Evolutionary conservation across 2,113 vertebrate genomes (phyloP).

Genomic region (Ardeotis arabs): DNA sequence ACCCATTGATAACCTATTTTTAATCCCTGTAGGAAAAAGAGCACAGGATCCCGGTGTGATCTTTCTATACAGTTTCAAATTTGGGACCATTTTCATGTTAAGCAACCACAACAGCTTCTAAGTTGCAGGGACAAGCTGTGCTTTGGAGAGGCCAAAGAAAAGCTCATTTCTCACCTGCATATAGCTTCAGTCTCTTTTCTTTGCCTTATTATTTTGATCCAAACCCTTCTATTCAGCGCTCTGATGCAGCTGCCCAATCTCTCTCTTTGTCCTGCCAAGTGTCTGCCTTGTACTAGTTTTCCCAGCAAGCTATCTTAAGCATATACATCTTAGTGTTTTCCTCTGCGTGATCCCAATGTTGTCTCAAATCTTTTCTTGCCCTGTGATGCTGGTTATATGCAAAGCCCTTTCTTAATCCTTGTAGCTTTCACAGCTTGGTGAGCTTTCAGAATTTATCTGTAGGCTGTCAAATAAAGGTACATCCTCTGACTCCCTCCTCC

Average conservation of each 20-base stretch:
- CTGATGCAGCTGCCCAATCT: not conserved
- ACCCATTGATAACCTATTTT: fast-evolving
- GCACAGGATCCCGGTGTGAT: not conserved
- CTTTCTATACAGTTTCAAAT: not conserved
- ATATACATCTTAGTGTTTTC: not conserved
- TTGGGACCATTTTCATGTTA: not conserved
- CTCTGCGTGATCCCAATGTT: not conserved
- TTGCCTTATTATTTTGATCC: not conserved
- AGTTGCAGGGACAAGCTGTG: not conserved
- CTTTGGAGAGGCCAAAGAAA: not conserved
- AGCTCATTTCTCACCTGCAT: not conserved
- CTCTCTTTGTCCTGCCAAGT: not conserved
- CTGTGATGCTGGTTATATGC: not conserved
- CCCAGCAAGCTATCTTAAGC: not conserved
- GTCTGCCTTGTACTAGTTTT: not conserved
- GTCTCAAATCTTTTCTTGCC: not conserved
- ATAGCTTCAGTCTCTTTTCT: not conserved
- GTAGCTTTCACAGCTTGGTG: not conserved
- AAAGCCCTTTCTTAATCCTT: not conserved
- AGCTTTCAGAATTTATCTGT: not conserved
- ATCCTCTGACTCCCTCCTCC: not conserved
- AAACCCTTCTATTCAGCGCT: not conserved
- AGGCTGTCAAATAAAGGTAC: not conserved
- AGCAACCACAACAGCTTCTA: not conserved
- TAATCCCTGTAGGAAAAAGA: not conserved